Evolutionary conservation across 1,140 invertebrate genomes (phyloP).

Genomic region (Chlorops oryzae): DNA sequence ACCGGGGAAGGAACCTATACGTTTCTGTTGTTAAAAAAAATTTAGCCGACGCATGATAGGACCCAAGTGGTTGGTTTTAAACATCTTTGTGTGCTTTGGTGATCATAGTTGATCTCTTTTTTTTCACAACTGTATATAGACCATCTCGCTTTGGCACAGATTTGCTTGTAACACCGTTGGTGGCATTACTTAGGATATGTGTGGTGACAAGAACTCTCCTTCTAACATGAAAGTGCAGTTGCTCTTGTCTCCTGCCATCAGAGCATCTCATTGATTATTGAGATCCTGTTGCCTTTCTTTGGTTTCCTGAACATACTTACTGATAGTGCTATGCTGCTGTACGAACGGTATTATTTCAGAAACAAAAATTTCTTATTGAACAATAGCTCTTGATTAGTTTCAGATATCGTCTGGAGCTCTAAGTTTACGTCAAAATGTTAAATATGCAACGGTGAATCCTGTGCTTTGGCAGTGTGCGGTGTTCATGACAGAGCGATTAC

Average conservation of each 20-base stretch:
- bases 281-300: neutral
- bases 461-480: slow-evolving; percentile 40
- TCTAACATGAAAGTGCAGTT: slow-evolving; percentile 17
- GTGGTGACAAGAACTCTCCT: slow-evolving; percentile 32
- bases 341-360: slow-evolving; percentile 25
- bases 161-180: slow-evolving; percentile 28
- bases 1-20: too few relatives aligned
- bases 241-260: slow-evolving; percentile 16
- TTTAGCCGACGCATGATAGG: too few relatives aligned
- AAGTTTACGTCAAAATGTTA: slow-evolving; percentile 38
- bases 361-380: slow-evolving; percentile 27
- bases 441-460: slow-evolving; percentile 43
- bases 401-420: slow-evolving; percentile 20
- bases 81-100: too few relatives aligned
- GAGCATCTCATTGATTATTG: slow-evolving; percentile 8
- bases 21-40: too few relatives aligned
- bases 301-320: slow-evolving; percentile 17
- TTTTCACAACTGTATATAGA: slow-evolving; percentile 28
- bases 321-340: slow-evolving; percentile 11
- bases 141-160: slow-evolving; percentile 39
- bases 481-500: slow-evolving; percentile 46
- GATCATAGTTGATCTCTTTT: slow-evolving; percentile 22
- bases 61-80: too few relatives aligned
- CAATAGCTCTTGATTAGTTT: slow-evolving; percentile 25
- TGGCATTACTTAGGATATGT: slow-evolving; percentile 27